These are phyloP conservation scores for Anaspis maculata DNA, from an alignment of 2,888 invertebrate species.

Conservation along the genomic window DNA sequence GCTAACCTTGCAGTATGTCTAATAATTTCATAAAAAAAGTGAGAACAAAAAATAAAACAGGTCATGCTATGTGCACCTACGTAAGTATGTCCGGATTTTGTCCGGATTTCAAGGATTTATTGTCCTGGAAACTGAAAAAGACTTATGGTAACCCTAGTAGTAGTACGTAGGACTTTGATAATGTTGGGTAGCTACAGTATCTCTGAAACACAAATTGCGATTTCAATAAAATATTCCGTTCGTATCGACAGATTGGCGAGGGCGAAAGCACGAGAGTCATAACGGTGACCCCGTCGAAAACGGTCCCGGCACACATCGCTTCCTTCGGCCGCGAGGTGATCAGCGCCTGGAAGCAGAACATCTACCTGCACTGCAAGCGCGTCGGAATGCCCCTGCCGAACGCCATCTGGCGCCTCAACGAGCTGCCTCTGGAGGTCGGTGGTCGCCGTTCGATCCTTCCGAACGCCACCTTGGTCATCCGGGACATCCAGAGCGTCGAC, in stretches of 20 bases:
- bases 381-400: slow-evolving; percentile 75
- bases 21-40: too few species aligned
- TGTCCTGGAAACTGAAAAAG: too few species aligned
- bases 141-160: too few species aligned
- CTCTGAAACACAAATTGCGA: too few species aligned
- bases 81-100: too few species aligned
- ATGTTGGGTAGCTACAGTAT: too few species aligned
- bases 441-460: slow-evolving; percentile 56
- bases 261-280: slow-evolving; percentile 73
- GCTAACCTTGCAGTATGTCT: too few species aligned
- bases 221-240: too few species aligned
- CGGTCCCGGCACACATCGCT: slow-evolving; percentile 80
- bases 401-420: slow-evolving; percentile 72
- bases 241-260: slow-evolving; percentile 64
- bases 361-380: slow-evolving; percentile 73
- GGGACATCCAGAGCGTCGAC: slow-evolving; percentile 71
- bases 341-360: slow-evolving; percentile 82
- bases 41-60: too few species aligned
- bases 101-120: too few species aligned
- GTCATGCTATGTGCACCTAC: too few species aligned
- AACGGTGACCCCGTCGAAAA: slow-evolving; percentile 65
- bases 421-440: slow-evolving; percentile 63
- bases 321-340: slow-evolving; percentile 75
- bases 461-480: slow-evolving; percentile 68
- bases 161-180: too few species aligned